A percentile compares a stretch with the other conserved stretches of the same genome.
These are phyloP conservation scores for Cremastinae sp. DNA, from an alignment of 2,888 invertebrate genomes.

Conservation along the genomic window DNA sequence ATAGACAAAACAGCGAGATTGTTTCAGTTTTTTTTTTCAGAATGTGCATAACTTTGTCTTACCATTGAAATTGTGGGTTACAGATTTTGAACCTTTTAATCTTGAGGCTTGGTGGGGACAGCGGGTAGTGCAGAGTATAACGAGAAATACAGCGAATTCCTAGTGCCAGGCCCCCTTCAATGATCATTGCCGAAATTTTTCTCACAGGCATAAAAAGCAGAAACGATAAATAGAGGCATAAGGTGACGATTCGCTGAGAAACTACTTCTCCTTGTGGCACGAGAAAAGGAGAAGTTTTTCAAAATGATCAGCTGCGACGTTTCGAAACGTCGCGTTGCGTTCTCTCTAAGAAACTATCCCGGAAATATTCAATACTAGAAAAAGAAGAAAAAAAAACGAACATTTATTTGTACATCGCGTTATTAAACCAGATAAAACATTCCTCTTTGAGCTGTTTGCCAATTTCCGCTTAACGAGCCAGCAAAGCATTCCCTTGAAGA, in stretches of 20 bases:
- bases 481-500: slow-evolving; percentile 41
- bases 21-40: too few species aligned
- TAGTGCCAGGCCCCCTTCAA: slow-evolving; percentile 77
- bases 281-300: background rate
- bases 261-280: background rate
- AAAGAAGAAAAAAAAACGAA: background rate
- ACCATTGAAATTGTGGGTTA: slow-evolving; percentile 34
- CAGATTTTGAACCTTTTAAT: slow-evolving; percentile 90
- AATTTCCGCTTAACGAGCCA: slow-evolving; percentile 31
- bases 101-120: slow-evolving; percentile 90
- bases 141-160: slow-evolving; percentile 76
- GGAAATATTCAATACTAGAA: background rate
- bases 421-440: slow-evolving; percentile 39
- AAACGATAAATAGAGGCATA: slow-evolving; percentile 70
- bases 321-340: too few species aligned
- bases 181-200: slow-evolving; percentile 76
- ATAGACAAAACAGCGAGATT: background rate
- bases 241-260: slow-evolving; percentile 12
- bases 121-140: slow-evolving; percentile 86
- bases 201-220: slow-evolving; percentile 77
- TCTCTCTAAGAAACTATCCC: background rate
- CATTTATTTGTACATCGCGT: slow-evolving; percentile 16
- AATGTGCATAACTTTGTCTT: background rate
- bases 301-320: background rate
- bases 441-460: slow-evolving; percentile 49